Evolutionary conservation across 2,113 vertebrate species (phyloP).

Genomic region (Stegostoma tigrinum): DNA sequence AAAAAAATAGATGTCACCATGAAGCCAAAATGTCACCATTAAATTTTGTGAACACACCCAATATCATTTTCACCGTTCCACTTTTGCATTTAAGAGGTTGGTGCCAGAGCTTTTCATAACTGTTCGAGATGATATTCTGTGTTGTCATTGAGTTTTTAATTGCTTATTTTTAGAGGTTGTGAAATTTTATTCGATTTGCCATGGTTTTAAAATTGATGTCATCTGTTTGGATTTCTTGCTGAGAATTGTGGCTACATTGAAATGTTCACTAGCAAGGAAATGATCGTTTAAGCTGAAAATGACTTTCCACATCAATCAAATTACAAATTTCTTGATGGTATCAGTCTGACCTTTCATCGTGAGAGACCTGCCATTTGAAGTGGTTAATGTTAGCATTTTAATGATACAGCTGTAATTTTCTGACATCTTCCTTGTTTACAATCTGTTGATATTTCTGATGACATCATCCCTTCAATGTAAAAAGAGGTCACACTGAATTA

Average conservation of each 20-base stretch:
- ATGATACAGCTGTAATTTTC: background rate
- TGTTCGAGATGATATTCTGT: background rate
- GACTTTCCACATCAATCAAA: background rate
- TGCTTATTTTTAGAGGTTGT: background rate
- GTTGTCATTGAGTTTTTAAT: background rate
- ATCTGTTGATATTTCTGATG: background rate
- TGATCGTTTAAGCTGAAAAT: background rate
- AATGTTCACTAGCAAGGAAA: background rate
- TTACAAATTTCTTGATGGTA: background rate
- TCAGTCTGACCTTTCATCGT: background rate
- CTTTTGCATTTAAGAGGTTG: background rate
- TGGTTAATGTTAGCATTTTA: background rate
- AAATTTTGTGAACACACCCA: background rate
- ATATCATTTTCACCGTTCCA: background rate
- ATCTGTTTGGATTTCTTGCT: background rate
- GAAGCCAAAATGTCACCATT: background rate
- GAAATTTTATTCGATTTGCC: background rate
- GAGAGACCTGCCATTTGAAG: background rate
- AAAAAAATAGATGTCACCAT: background rate
- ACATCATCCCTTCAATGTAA: background rate
- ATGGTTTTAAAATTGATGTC: slow-evolving; percentile 2
- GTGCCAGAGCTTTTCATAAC: background rate
- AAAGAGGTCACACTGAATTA: background rate
- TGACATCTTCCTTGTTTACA: background rate
- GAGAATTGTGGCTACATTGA: background rate